Evolutionary conservation across 2,888 invertebrate genomes (phyloP).

Genomic region (Phalera bucephala): DNA sequence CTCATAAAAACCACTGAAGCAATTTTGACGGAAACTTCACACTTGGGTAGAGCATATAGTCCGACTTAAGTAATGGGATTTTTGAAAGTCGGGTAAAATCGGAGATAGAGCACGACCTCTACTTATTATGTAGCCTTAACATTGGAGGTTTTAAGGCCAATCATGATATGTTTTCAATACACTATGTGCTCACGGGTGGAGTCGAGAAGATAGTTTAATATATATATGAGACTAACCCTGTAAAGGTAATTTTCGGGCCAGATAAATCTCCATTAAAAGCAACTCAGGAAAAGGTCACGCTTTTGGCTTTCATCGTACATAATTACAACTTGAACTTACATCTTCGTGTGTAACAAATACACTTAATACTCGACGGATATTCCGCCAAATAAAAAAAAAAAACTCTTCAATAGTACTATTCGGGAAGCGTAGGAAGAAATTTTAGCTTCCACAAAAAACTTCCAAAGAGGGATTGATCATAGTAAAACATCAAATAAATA

Average conservation of each 20-base stretch:
- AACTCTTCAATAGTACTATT: neutral
- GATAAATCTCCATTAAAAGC: slow-evolving; percentile 56
- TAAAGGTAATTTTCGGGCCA: slow-evolving; percentile 60
- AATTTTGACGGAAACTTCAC: no score
- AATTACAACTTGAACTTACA: slow-evolving; percentile 35
- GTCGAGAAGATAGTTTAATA: no score
- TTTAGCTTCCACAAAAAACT: neutral
- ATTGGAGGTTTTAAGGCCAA: no score
- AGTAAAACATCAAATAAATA: neutral
- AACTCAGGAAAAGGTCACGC: slow-evolving; percentile 56
- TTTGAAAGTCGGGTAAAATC: no score
- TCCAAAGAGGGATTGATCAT: neutral
- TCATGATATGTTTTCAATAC: no score
- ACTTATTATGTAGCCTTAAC: no score
- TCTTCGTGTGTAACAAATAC: slow-evolving; percentile 17
- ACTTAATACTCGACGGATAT: neutral
- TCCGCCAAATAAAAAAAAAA: neutral
- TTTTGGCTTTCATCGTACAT: slow-evolving; percentile 54
- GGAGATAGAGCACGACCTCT: no score
- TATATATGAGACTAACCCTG: slow-evolving; percentile 49
- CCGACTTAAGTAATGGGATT: no score
- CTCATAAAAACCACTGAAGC: no score
- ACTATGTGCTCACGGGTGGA: no score
- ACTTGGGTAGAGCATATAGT: no score
- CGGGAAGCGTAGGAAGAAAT: no score